phyloP scores from a whole-genome alignment of 2,797 vertebrate species.

The Tiaroga cobitis region DNA sequence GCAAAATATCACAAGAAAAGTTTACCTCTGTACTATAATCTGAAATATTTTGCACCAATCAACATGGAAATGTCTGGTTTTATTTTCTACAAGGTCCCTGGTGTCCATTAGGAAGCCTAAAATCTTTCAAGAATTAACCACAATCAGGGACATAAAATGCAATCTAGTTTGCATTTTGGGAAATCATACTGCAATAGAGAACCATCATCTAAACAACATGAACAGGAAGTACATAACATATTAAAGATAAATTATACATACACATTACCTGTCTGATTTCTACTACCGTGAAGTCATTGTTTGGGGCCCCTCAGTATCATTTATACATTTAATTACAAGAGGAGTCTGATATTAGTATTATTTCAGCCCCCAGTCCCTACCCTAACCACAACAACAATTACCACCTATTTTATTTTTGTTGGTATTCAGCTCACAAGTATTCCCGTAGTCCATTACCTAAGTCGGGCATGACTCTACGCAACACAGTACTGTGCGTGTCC shows the following conservation, averaged over 20 bases:
- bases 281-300: background rate
- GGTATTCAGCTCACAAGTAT: constrained; percentile 64
- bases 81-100: background rate
- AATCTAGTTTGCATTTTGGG: constrained; percentile 13
- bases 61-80: background rate
- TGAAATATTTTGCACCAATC: background rate
- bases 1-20: background rate
- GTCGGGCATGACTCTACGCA: constrained; percentile 54
- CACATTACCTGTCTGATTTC: background rate
- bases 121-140: constrained; percentile 8
- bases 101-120: background rate
- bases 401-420: constrained; percentile 77
- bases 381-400: constrained; percentile 55
- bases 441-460: constrained; percentile 60
- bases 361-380: background rate
- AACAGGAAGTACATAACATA: constrained; percentile 11
- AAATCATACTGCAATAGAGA: background rate
- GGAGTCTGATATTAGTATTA: background rate
- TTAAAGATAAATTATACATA: background rate
- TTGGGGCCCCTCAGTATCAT: background rate
- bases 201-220: constrained; percentile 15
- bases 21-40: background rate
- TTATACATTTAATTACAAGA: background rate
- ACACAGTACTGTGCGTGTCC: constrained; percentile 56
- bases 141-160: background rate